Evolutionary conservation across 1,140 invertebrate genomes (phyloP), one percentile per base, ranked within the genome.

Genomic region (Rhagoletis zephyria): DNA sequence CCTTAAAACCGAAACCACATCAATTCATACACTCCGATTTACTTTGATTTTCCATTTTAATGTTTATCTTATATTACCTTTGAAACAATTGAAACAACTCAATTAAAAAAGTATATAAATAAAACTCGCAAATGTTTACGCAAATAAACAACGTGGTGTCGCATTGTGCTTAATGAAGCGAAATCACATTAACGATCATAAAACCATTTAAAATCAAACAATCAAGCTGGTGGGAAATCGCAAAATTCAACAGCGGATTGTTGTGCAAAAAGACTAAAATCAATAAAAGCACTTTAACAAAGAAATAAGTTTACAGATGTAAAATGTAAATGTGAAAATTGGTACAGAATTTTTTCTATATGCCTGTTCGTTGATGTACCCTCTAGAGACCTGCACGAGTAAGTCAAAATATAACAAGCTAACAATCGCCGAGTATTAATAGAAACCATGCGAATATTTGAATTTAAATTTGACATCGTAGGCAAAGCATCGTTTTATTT

Each of bases 141-240:
- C 30, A 67, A 67, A 67, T 3, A 14, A 40, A 4, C 63, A 67
- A 42, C 1, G 9, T 7, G 6, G 5, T 10, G 9, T 9, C 10
- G 64, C 64, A 40, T 40, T 67, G 64, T 19, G 40, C 64, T 7
- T 30, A 40, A 67, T 63, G 61, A 63, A 63, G 61, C 16, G 61
- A 63, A 16, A 16, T 63, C 16, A 63, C 16, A 16, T 77, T 77
- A 81, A 81, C 56, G 74, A 56, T 16, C 48, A 81, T 81, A 59
- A 81, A 81, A 56, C 48, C 48, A 81, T 81, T 56, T 51, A 81
- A 81, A 14, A n/a, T n/a, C n/a, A n/a, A n/a, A n/a, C n/a, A n/a
- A n/a, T n/a, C n/a, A n/a, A n/a, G n/a, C n/a, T n/a, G n/a, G n/a
- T n/a, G n/a, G n/a, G n/a, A n/a, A n/a, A n/a, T n/a, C n/a, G n/a